phyloP scores from a whole-genome alignment of 2,113 vertebrate genomes.

The Erythrocercus mccallii region DNA sequence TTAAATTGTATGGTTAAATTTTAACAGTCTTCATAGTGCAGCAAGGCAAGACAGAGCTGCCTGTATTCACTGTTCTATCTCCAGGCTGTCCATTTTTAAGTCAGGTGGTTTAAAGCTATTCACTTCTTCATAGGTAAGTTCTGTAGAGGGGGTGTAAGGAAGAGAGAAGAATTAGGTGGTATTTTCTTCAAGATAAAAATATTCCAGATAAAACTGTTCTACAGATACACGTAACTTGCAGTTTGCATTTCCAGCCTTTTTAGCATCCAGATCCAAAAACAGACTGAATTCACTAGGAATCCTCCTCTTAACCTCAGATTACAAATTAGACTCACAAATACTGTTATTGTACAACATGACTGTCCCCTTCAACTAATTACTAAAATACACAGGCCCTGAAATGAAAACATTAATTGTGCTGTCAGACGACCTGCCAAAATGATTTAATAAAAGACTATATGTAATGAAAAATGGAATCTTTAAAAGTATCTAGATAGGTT shows the following conservation, averaged over 20 bases:
- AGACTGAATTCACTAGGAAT: neutral
- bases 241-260: neutral
- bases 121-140: slow-evolving; percentile 92
- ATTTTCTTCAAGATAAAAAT: neutral
- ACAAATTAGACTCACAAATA: neutral
- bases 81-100: slow-evolving; percentile 82
- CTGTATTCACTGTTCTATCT: slow-evolving; percentile 82
- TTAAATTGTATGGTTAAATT: slow-evolving; percentile 40
- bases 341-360: neutral
- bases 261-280: neutral
- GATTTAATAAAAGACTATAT: neutral
- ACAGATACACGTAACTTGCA: neutral
- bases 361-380: neutral
- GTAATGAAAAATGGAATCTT: neutral
- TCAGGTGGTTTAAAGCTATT: slow-evolving; percentile 85
- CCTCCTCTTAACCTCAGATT: neutral
- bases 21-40: slow-evolving; percentile 61
- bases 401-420: neutral
- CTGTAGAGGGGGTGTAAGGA: slow-evolving; percentile 57
- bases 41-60: slow-evolving; percentile 29
- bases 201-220: neutral
- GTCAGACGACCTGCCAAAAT: slow-evolving; percentile 12
- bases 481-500: neutral
- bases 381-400: neutral
- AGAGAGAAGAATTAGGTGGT: neutral